Evolutionary conservation across 2,113 vertebrate genomes (phyloP).

Genomic region (Pluvianellus socialis): DNA sequence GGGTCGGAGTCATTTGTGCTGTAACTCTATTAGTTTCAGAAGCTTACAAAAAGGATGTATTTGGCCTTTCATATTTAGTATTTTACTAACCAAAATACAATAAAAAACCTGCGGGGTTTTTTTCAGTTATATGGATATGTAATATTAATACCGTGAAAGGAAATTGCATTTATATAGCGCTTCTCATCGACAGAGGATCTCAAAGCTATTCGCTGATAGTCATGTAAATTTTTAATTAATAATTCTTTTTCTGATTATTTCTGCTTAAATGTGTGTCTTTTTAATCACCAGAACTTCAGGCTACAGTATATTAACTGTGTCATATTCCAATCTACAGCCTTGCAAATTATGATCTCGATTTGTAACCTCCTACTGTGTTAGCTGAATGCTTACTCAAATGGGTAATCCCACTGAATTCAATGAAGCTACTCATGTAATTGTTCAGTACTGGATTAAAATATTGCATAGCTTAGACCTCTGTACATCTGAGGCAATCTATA

Average conservation of each 20-base stretch:
- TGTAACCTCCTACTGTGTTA: background rate
- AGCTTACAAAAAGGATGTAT: background rate
- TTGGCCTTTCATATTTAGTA: background rate
- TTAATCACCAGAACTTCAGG: constrained; percentile 66
- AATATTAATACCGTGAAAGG: constrained; percentile 37
- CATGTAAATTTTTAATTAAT: constrained; percentile 69
- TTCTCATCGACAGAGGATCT: constrained; percentile 44
- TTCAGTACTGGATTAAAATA: background rate
- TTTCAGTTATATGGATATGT: constrained; percentile 33
- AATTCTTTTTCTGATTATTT: constrained; percentile 69
- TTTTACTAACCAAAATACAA: constrained; percentile 5
- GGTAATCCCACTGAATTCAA: background rate
- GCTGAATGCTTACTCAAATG: background rate
- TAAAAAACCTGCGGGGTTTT: background rate
- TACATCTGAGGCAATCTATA: background rate
- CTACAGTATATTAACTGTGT: constrained; percentile 57
- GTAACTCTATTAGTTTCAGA: background rate
- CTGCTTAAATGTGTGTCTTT: constrained; percentile 61
- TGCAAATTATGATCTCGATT: constrained; percentile 39
- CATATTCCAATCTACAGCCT: constrained; percentile 36
- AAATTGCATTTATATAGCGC: constrained; percentile 67
- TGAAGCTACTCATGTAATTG: background rate
- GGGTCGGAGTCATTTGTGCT: background rate
- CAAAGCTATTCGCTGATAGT: constrained; percentile 56
- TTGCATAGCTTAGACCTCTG: background rate